Evolutionary conservation across 2,888 invertebrate genomes (phyloP).

Genomic region (Ectemnius cavifrons): DNA sequence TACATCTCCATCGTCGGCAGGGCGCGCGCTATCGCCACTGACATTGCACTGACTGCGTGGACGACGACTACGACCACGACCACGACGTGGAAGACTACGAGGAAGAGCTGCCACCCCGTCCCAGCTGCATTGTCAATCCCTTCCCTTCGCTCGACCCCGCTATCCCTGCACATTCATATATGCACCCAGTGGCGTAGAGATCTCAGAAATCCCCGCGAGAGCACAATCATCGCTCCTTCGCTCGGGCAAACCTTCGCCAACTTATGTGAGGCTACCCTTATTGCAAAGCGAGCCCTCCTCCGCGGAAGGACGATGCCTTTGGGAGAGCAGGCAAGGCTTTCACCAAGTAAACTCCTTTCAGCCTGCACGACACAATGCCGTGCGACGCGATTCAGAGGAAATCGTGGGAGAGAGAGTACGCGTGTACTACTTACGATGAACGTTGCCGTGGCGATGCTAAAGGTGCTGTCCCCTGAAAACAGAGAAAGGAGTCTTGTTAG

Average conservation of each 20-base stretch:
- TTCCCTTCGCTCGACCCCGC: slow-evolving; percentile 37
- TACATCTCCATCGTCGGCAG: slow-evolving; percentile 28
- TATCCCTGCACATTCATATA: slow-evolving; percentile 49
- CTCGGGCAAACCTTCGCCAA: slow-evolving; percentile 18
- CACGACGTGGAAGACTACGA: slow-evolving; percentile 35
- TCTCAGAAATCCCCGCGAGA: slow-evolving; percentile 41
- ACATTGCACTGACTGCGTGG: slow-evolving; percentile 34
- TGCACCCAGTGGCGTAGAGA: slow-evolving; percentile 67
- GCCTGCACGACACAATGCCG: no score
- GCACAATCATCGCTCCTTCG: slow-evolving; percentile 24
- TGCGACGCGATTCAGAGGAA: not conserved
- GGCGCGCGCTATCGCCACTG: slow-evolving; percentile 38
- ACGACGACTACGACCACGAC: slow-evolving; percentile 49
- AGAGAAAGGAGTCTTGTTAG: slow-evolving; percentile 32
- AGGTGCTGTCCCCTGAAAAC: slow-evolving; percentile 72
- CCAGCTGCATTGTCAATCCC: slow-evolving; percentile 64
- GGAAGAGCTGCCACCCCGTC: slow-evolving; percentile 53
- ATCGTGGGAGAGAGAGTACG: not conserved
- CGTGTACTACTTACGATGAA: slow-evolving; percentile 70
- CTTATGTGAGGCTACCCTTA: not conserved
- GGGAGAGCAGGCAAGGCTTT: not conserved
- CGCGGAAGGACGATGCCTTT: not conserved
- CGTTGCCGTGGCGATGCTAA: slow-evolving; percentile 73
- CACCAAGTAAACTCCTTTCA: no score
- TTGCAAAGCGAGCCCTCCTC: not conserved